Conservation (phyloP, 2,113 vertebrate genomes). For the Corythornis vintsioides region DNA sequence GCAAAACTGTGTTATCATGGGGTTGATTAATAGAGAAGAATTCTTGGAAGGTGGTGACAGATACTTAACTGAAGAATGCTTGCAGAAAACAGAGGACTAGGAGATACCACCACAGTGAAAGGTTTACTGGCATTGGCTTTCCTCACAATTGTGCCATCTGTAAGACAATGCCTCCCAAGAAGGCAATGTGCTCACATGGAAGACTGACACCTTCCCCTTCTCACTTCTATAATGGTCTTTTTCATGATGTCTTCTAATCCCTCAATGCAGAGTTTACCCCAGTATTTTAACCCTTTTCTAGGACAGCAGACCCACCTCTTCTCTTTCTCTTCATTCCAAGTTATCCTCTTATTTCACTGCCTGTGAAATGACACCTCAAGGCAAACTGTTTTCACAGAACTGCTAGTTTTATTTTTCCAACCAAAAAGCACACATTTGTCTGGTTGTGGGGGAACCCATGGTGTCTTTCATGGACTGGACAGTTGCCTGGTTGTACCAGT, state of each 20-base stretch:
- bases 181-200: not conserved
- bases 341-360: not conserved
- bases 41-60: not conserved
- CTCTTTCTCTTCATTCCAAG: not conserved
- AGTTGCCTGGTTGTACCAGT: not conserved
- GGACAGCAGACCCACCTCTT: not conserved
- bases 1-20: not conserved
- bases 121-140: not conserved
- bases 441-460: not conserved
- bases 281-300: not conserved
- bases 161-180: not conserved
- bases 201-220: not conserved
- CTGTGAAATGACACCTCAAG: not conserved
- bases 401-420: conserved; percentile 52
- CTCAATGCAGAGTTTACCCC: not conserved
- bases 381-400: not conserved
- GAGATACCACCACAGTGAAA: not conserved
- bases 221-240: not conserved
- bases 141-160: not conserved
- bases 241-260: not conserved
- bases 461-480: not conserved
- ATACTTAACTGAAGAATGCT: not conserved
- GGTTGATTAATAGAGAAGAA: not conserved
- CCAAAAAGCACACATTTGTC: not conserved
- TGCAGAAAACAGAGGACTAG: not conserved